phyloP scores from a whole-genome alignment of 2,888 invertebrate genomes.

The Lutraria lutraria region DNA sequence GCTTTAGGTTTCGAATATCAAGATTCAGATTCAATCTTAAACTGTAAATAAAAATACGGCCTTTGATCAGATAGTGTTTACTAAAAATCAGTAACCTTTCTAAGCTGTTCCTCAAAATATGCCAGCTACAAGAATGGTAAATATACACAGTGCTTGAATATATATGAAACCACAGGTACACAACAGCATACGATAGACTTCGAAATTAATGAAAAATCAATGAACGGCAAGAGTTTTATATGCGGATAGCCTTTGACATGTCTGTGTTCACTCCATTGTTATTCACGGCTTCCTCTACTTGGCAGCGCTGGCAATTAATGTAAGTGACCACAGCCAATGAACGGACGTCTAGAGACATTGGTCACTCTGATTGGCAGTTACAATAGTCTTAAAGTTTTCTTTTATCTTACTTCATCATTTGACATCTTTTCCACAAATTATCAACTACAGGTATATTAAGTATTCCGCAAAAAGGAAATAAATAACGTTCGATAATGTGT shows the following conservation, averaged over 20 bases:
- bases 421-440: not conserved
- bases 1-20: not conserved
- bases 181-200: not conserved
- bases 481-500: not conserved
- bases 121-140: not conserved
- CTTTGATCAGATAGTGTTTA: not conserved
- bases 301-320: not conserved
- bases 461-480: not conserved
- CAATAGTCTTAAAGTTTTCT: not conserved
- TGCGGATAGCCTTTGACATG: not conserved
- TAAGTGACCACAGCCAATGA: slow-evolving; percentile 13
- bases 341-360: not conserved
- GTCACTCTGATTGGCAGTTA: not conserved
- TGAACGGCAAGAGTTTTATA: not conserved
- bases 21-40: not conserved
- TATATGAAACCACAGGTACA: not conserved
- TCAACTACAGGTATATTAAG: not conserved
- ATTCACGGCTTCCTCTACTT: not conserved
- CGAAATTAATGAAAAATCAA: slow-evolving; percentile 18
- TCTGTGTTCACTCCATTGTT: not conserved
- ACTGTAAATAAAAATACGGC: not conserved
- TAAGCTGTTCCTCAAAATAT: not conserved
- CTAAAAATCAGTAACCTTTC: not conserved
- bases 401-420: not conserved
- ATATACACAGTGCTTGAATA: not conserved